phyloP scores from a whole-genome alignment of 2,888 invertebrate species.

The Chymomyza amoena region DNA sequence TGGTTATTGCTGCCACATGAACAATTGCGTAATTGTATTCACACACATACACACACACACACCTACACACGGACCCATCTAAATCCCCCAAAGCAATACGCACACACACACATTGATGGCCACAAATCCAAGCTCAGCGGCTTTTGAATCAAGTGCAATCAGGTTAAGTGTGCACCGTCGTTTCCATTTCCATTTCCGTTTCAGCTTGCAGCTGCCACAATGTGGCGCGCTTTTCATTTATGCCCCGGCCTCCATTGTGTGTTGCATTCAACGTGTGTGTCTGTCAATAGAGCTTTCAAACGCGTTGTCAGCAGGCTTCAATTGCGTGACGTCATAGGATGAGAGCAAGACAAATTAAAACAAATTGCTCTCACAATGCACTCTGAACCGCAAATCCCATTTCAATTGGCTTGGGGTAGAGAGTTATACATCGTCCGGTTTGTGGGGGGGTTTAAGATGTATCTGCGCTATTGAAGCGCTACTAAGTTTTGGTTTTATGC shows the following conservation, averaged over 20 bases:
- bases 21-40: neutral
- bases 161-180: constrained; percentile 55
- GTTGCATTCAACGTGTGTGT: constrained; percentile 17
- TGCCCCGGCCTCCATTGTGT: neutral
- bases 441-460: constrained; percentile 12
- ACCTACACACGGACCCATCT: neutral
- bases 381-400: constrained; percentile 44
- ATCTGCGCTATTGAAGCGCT: constrained; percentile 30
- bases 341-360: constrained; percentile 46
- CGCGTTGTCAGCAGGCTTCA: constrained; percentile 29
- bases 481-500: constrained; percentile 28
- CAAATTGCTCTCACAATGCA: constrained; percentile 62
- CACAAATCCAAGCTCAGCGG: constrained; percentile 54
- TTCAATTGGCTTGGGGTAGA: constrained; percentile 23
- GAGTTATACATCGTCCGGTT: neutral
- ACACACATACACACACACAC: neutral
- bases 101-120: constrained; percentile 23
- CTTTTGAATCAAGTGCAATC: constrained; percentile 54
- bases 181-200: constrained; percentile 49
- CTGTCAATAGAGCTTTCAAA: neutral
- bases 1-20: neutral
- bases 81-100: neutral
- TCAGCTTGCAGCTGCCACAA: constrained; percentile 12
- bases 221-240: neutral
- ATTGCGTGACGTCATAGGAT: constrained; percentile 33